Conservation (phyloP, 2,113 vertebrate species). For the Engystomops pustulosus region DNA sequence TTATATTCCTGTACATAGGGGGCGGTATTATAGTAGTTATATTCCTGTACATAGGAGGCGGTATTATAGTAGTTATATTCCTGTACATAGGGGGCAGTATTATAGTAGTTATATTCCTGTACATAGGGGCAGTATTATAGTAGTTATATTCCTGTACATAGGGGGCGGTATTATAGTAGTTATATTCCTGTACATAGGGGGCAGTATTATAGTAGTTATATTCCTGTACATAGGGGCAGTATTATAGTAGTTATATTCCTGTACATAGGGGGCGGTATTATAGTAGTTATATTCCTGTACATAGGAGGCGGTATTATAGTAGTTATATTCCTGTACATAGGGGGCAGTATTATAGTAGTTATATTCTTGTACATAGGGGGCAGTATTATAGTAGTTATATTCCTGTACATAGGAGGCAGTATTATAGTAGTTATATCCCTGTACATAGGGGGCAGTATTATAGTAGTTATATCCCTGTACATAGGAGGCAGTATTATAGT, state of each 20-base stretch:
- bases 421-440: constrained; percentile 5
- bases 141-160: constrained; percentile 9
- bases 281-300: constrained; percentile 5
- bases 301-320: constrained; percentile 1
- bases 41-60: too few relatives aligned
- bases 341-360: too few relatives aligned
- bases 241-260: neutral
- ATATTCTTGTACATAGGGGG: too few relatives aligned
- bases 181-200: neutral
- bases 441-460: neutral
- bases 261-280: constrained; percentile 1
- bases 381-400: too few relatives aligned
- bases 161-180: neutral
- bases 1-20: too few relatives aligned
- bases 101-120: constrained; percentile 9
- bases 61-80: too few relatives aligned
- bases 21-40: too few relatives aligned
- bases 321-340: constrained; percentile 8
- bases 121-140: neutral
- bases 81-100: too few relatives aligned
- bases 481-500: too few relatives aligned
- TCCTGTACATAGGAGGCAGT: too few relatives aligned
- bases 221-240: neutral
- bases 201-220: constrained; percentile 6
- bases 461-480: too few relatives aligned